Evolutionary conservation across 2,888 invertebrate species (phyloP).

Genomic region (Drosophila buzzatii): DNA sequence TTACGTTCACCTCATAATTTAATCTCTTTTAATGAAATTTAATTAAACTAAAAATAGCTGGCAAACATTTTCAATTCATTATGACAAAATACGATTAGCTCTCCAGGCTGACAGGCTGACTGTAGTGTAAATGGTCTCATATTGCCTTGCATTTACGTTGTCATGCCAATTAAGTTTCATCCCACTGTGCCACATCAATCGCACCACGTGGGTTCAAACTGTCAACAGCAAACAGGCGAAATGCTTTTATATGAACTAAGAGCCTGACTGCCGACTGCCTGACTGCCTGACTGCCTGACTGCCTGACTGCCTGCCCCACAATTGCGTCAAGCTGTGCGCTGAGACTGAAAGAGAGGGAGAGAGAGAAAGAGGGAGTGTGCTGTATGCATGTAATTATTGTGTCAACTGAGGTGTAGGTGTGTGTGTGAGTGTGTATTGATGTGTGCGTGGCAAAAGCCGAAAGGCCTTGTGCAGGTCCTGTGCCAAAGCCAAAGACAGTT

Average conservation of each 20-base stretch:
- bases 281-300: no score
- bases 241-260: constrained; percentile 55
- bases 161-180: constrained; percentile 17
- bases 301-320: not conserved
- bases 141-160: constrained; percentile 8
- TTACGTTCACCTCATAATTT: not conserved
- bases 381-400: constrained; percentile 72
- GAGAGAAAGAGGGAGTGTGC: not conserved
- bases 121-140: constrained; percentile 1
- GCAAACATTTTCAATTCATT: not conserved
- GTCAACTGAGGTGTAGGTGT: constrained; percentile 68
- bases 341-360: not conserved
- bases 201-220: constrained; percentile 45
- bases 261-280: constrained; percentile 4
- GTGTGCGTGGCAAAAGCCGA: constrained; percentile 50
- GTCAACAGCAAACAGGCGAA: constrained; percentile 53
- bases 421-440: constrained; percentile 61
- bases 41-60: not conserved
- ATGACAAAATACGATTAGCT: not conserved
- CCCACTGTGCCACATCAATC: constrained; percentile 56
- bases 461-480: constrained; percentile 35
- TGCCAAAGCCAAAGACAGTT: constrained; percentile 36
- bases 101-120: no score
- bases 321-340: constrained; percentile 27
- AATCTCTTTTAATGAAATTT: not conserved